phyloP scores from a whole-genome alignment of 1,140 invertebrate genomes.

The Drosophila arizonae region DNA sequence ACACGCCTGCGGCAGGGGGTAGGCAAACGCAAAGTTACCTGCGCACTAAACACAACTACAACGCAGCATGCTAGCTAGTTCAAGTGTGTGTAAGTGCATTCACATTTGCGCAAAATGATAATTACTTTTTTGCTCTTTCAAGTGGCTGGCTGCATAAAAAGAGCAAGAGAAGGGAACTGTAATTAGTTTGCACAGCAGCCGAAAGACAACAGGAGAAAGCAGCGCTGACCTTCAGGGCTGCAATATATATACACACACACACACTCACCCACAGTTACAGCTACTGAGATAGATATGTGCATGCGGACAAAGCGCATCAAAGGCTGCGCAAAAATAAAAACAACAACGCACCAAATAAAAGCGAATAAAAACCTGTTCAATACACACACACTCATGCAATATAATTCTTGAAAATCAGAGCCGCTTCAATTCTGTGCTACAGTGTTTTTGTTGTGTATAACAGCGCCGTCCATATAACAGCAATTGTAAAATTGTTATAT shows the following conservation, averaged over 20 bases:
- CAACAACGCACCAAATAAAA: slow-evolving; percentile 37
- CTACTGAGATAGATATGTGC: background rate
- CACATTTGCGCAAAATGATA: slow-evolving; percentile 48
- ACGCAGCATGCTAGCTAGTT: slow-evolving; percentile 24
- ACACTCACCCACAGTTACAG: slow-evolving; percentile 7
- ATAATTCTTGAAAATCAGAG: slow-evolving; percentile 55
- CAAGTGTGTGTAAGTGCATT: slow-evolving; percentile 35
- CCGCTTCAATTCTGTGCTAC: slow-evolving; percentile 52
- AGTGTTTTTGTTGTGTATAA: slow-evolving; percentile 53
- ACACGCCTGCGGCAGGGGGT: slow-evolving; percentile 28
- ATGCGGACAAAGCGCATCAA: slow-evolving; percentile 51
- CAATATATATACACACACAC: slow-evolving; percentile 5
- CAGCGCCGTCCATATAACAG: slow-evolving; percentile 30
- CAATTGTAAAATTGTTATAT: slow-evolving; percentile 29
- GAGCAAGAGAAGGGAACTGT: slow-evolving; percentile 29
- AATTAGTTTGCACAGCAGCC: slow-evolving; percentile 50
- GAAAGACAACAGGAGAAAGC: slow-evolving; percentile 48
- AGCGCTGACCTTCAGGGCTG: slow-evolving; percentile 52
- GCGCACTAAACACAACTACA: slow-evolving; percentile 11
- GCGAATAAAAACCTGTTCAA: slow-evolving; percentile 57
- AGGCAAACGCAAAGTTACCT: slow-evolving; percentile 14
- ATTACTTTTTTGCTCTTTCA: slow-evolving; percentile 48
- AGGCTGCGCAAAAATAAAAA: slow-evolving; percentile 49
- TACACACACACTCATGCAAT: slow-evolving; percentile 7
- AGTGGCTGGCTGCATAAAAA: slow-evolving; percentile 45